A percentile compares a stretch with the other conserved stretches of the same genome.
Conservation (phyloP, 2,113 vertebrate species). For the Symphodus melops region DNA sequence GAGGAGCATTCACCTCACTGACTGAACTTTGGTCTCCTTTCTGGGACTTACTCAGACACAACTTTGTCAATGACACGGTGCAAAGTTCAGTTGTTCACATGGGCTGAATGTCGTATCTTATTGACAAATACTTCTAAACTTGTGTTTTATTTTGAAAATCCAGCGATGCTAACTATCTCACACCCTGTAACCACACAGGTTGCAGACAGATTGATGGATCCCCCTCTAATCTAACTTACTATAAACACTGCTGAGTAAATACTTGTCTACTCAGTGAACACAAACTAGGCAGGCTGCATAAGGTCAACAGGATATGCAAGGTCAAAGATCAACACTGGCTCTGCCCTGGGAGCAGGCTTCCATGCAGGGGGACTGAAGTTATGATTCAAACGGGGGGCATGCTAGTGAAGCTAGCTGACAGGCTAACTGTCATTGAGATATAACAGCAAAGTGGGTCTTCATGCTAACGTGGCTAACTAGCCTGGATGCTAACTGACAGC, state of each 20-base stretch:
- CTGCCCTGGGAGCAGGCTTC: constrained; percentile 4
- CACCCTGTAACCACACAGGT: background rate
- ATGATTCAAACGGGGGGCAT: background rate
- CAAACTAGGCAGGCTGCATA: background rate
- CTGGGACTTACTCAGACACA: background rate
- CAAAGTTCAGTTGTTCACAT: constrained; percentile 52
- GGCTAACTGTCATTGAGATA: constrained; percentile 28
- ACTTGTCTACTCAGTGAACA: background rate
- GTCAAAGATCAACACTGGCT: constrained; percentile 43
- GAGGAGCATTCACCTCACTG: background rate
- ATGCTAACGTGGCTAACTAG: constrained; percentile 49
- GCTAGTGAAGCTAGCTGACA: constrained; percentile 11
- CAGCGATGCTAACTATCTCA: background rate
- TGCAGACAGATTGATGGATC: background rate
- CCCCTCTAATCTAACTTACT: background rate
- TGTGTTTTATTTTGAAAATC: background rate
- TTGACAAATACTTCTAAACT: background rate
- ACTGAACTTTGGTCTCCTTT: constrained; percentile 58
- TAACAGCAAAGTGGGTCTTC: background rate
- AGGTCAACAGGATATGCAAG: constrained; percentile 20
- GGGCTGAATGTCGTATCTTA: background rate
- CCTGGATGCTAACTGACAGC: constrained; percentile 37
- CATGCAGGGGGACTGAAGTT: constrained; percentile 8
- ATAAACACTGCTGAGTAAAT: background rate
- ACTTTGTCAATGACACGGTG: constrained; percentile 6